These are phyloP conservation scores for Scolopax bukidnonensis DNA, from an alignment of 2,797 vertebrate genomes.

Conservation along the genomic window DNA sequence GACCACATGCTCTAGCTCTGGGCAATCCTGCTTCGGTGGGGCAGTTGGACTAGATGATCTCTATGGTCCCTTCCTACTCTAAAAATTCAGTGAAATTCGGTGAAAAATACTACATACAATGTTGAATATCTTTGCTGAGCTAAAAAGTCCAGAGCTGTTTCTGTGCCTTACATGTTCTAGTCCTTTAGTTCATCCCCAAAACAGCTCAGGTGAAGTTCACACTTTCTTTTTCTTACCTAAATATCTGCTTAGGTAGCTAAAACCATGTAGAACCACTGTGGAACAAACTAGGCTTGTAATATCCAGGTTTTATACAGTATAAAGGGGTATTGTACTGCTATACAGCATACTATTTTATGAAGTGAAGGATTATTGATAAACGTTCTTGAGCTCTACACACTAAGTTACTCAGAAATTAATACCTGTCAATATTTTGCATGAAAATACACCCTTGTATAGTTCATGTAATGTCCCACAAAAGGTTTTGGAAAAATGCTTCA, in stretches of 20 bases:
- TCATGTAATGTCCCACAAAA: neutral
- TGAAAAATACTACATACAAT: neutral
- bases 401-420: neutral
- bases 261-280: neutral
- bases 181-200: neutral
- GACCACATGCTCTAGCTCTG: too few species aligned
- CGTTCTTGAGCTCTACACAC: rapidly evolving
- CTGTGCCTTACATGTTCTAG: neutral
- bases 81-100: neutral
- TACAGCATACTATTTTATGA: neutral
- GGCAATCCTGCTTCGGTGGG: too few species aligned
- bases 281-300: neutral
- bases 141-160: neutral
- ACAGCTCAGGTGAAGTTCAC: neutral
- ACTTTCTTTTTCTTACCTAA: neutral
- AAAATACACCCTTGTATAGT: neutral
- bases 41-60: too few species aligned
- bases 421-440: neutral
- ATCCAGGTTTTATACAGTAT: neutral
- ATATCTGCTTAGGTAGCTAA: neutral
- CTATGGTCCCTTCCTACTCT: too few species aligned
- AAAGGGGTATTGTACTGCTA: neutral
- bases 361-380: neutral
- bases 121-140: neutral
- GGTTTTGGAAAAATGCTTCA: neutral